These are phyloP conservation scores for Rhadina sibilatrix DNA, from an alignment of 2,113 vertebrate species.

Conservation along the genomic window DNA sequence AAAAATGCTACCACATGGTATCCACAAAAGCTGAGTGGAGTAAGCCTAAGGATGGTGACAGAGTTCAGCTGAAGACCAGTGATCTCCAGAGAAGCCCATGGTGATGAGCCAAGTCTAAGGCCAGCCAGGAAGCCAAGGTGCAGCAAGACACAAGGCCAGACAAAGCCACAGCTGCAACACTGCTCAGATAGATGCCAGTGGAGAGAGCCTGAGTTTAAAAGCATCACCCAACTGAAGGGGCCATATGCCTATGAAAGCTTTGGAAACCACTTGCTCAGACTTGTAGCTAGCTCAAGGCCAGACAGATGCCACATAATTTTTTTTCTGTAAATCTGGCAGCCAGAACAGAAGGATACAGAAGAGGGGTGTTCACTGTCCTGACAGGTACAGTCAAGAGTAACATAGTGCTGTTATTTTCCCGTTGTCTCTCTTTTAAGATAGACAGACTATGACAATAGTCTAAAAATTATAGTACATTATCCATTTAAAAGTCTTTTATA, in stretches of 20 bases:
- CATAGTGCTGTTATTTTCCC: neutral
- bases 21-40: neutral
- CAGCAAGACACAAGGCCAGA: neutral
- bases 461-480: neutral
- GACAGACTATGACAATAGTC: neutral
- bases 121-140: neutral
- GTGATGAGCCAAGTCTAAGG: neutral
- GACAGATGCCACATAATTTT: neutral
- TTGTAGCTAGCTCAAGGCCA: neutral
- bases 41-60: neutral
- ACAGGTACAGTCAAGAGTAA: neutral
- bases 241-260: neutral
- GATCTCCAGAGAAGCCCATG: neutral
- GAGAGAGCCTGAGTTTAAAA: neutral
- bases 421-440: neutral
- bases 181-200: neutral
- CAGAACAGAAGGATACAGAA: neutral
- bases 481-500: neutral
- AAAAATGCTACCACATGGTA: neutral
- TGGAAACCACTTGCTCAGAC: neutral
- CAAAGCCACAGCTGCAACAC: neutral
- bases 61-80: neutral
- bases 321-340: neutral
- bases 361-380: neutral
- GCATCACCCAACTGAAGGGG: neutral